Evolutionary conservation across 1,140 invertebrate genomes (phyloP), one percentile per base, ranked within the genome.

Genomic region (Zaprionus lachaisei): DNA sequence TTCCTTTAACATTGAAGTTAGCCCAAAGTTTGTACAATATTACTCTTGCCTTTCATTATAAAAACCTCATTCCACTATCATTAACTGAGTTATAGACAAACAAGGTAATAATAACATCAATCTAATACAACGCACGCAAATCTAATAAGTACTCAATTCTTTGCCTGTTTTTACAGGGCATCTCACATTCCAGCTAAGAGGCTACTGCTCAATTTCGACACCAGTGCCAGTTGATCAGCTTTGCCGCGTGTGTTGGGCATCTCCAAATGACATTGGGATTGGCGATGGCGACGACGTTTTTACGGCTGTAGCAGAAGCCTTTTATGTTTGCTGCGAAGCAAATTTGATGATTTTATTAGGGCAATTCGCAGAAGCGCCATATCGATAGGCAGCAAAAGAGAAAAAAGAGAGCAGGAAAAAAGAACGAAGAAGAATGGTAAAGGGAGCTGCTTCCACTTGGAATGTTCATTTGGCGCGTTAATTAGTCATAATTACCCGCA

Each of bases 291-390:
- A 81, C 81, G 78, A 87, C 74, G 58, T 89, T 84, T 84, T 84
- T 84, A 84, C 80, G 81, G 81, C 66, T 84, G 73, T 66, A 24
- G 56, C 11, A 49, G 60, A 60, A 60, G 66, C 56, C 66, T 76
- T 72, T 76, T 76, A 76, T 72, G 73, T 37, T 55, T 74, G 74
- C 72, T 73, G 41, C 20, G 51, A 81, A 81, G 78, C 85, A 89
- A 89, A 90, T 89, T 89, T 90, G 81, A 89, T 89, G 84, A 77
- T 87, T 89, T 87, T 87, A 89, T 87, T 87, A 89, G 83, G 80
- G 67, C 67, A 89, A 81, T 54, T 69, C 64, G 38, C 26, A 57
- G 28, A 49, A 34, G 51, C 60, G 28, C 56, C 31, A 51, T 76
- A 87, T 81, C 78, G 84, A 89, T 69, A 31, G 47, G 31, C 56